These are phyloP conservation scores for Zelleria hepariella DNA, from an alignment of 2,888 invertebrate species.

Conservation along the genomic window DNA sequence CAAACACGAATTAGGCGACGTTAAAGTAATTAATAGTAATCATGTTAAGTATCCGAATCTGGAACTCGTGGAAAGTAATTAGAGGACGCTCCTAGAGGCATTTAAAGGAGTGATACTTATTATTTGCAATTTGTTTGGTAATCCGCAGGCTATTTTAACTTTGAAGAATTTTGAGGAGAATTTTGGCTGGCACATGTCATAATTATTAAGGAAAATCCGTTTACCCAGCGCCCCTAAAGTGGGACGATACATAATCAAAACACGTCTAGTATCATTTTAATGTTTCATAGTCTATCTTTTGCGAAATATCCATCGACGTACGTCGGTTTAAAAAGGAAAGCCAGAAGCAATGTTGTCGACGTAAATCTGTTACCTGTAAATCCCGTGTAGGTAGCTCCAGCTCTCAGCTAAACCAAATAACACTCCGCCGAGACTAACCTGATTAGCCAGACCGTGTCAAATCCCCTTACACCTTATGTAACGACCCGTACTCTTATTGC, in stretches of 20 bases:
- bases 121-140: not conserved
- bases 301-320: not conserved
- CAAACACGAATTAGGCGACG: conserved; percentile 2
- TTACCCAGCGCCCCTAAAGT: no score
- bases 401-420: conserved; percentile 1
- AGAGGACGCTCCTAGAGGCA: not conserved
- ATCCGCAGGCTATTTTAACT: not conserved
- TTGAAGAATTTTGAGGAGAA: no score
- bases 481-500: not conserved
- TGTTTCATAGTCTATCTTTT: not conserved
- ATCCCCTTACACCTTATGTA: not conserved
- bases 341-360: not conserved
- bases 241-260: no score
- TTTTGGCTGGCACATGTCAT: no score
- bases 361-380: conserved; percentile 1
- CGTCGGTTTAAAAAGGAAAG: not conserved
- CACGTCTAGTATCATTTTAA: no score
- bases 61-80: not conserved
- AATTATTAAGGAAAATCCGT: no score
- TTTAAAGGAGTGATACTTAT: not conserved
- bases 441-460: conserved; percentile 2
- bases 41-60: not conserved
- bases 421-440: not conserved
- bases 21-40: conserved; percentile 6
- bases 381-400: not conserved